Percentiles rank a stretch among this genome's conserved stretches.
Conservation (phyloP, 1,140 invertebrate species). For the Brachionus koreanus region DNA sequence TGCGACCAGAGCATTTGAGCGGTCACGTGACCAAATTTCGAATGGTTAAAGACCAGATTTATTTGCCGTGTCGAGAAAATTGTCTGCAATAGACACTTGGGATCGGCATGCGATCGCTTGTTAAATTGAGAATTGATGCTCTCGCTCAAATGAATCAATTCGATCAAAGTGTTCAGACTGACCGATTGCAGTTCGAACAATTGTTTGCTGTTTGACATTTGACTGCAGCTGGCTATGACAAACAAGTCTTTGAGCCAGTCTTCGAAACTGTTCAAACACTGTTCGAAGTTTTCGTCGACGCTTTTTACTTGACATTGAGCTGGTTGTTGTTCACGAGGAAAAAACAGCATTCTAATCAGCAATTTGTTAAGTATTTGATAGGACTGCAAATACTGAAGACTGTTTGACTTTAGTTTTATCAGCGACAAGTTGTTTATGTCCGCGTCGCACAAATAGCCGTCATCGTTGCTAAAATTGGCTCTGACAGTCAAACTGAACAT, state of each 20-base stretch:
- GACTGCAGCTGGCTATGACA: neutral
- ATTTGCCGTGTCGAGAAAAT: neutral
- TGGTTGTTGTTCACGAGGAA: constrained; percentile 4
- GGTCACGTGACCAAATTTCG: neutral
- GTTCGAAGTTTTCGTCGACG: neutral
- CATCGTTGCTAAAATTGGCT: neutral
- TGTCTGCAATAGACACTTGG: constrained; percentile 1
- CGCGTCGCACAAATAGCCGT: neutral
- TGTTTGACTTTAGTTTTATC: neutral
- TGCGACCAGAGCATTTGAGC: constrained; percentile 38
- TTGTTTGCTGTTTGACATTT: neutral
- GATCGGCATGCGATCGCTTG: neutral
- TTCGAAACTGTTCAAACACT: neutral
- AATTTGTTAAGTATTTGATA: constrained; percentile 32
- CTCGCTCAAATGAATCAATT: constrained; percentile 1
- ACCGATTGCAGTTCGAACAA: constrained; percentile 34
- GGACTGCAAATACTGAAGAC: neutral
- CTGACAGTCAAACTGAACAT: neutral
- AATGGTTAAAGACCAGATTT: neutral
- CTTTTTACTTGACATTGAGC: neutral
- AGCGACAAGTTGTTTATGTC: neutral
- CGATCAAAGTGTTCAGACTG: constrained; percentile 21
- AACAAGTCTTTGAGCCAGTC: constrained; percentile 42
- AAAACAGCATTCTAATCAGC: constrained; percentile 9
- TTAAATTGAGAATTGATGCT: neutral